Conservation (phyloP, 2,888 invertebrate genomes). For the Parasteatoda lunata region DNA sequence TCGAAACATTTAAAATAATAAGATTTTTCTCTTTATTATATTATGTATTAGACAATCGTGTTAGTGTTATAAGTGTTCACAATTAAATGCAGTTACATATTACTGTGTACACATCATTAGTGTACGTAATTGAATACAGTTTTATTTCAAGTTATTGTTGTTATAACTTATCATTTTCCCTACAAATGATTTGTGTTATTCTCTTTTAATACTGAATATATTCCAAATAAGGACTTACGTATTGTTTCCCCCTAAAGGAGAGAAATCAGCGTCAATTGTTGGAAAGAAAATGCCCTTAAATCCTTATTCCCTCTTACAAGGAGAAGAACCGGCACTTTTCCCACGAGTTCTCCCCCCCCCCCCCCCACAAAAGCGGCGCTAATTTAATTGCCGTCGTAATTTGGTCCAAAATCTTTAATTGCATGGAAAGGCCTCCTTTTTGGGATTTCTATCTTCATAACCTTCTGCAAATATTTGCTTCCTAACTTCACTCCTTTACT, state of each 20-base stretch:
- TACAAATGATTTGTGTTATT: no score
- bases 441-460: constrained; percentile 29
- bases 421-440: constrained; percentile 36
- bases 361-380: neutral
- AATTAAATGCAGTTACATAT: no score
- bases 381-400: constrained; percentile 40
- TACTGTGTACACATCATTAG: no score
- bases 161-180: no score
- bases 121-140: no score
- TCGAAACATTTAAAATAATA: no score
- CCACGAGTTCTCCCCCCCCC: neutral
- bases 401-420: constrained; percentile 43
- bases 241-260: neutral
- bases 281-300: neutral
- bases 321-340: neutral
- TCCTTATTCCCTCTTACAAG: neutral
- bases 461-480: constrained; percentile 44
- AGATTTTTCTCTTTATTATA: no score
- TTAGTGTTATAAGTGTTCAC: no score
- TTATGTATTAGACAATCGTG: no score
- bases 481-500: constrained; percentile 23
- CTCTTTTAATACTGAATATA: no score
- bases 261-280: neutral
- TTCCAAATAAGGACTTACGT: no score
- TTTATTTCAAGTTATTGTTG: no score